Evolutionary conservation across 2,113 vertebrate species (phyloP), one percentile per base, ranked within the genome.

Genomic region (Leptosomus discolor): DNA sequence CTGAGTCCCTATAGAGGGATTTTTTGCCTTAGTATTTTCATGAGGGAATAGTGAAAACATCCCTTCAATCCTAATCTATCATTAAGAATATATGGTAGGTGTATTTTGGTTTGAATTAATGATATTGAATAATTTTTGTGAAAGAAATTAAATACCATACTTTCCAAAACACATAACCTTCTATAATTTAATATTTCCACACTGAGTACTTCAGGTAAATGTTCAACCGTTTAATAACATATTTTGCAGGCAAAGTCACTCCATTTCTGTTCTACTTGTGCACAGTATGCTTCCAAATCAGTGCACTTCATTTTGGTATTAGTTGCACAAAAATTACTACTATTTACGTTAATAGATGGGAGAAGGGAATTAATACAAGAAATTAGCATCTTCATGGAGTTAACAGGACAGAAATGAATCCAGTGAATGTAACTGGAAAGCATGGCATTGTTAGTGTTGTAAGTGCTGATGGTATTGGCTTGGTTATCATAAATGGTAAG

Each of bases 31-130:
- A 85, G 41, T 80, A 74, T 45, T 85, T 61, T 84, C 91, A 92
- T 43, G 58, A 48, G 46, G 74, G 76, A 95, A 95, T 34, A 90
- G 39, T n/a, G 60, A 94, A 96, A 97, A 76, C 74, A 97, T 61
- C 91, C 54, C 56, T 78, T 92, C 75, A 61, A 12, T 96, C 60
- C 83, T 94, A 94, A 88, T 76, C 58, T 76, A 93, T 67, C 90
- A 95, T 92, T 89, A 94, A 96, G 96, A 78, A 87, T 56, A 51
- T 4, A 64, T 11, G 14, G 69, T 46, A 83, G 37, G 37, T 51
- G 45, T 60, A 32, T 24, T 96, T 94, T 10, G 3, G 64, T 78
- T 92, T 95, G 90, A 92, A 36, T 92, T 90, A 82, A 78, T 61
- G 65, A 83, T 8, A 83, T 16, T 61, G 41, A 89, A 58, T 45